A percentile compares a stretch with the other conserved stretches of the same genome.
phyloP scores from a whole-genome alignment of 2,888 invertebrate species.

The Boloria euphrosyne region DNA sequence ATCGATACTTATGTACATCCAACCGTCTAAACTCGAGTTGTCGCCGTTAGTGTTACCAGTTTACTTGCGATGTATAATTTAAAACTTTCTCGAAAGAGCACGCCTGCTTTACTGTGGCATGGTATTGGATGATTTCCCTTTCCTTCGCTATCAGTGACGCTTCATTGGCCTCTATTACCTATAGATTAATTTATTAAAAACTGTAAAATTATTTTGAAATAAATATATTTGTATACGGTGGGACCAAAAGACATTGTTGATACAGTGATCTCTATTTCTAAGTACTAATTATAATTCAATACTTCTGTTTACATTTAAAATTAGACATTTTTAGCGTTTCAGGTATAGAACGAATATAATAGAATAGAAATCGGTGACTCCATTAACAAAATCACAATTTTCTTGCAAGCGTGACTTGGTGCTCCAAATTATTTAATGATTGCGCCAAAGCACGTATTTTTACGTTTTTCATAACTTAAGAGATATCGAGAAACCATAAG shows the following conservation, averaged over 20 bases:
- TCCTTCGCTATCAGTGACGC: slow-evolving; percentile 54
- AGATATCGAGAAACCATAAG: slow-evolving; percentile 7
- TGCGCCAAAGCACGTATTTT: slow-evolving; percentile 21
- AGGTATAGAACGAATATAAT: background rate
- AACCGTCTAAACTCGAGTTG: slow-evolving; percentile 49
- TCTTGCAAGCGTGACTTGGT: slow-evolving; percentile 26
- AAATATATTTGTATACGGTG: too few relatives aligned
- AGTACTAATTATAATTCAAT: background rate
- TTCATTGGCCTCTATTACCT: slow-evolving; percentile 51
- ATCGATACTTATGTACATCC: slow-evolving; percentile 43
- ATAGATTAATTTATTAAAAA: background rate
- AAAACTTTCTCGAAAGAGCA: slow-evolving; percentile 73
- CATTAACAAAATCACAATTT: slow-evolving; percentile 20
- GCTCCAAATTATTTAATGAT: slow-evolving; percentile 23
- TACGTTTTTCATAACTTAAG: slow-evolving; percentile 13
- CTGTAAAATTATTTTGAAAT: too few relatives aligned
- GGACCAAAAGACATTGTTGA: too few relatives aligned
- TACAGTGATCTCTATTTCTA: too few relatives aligned
- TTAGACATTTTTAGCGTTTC: background rate
- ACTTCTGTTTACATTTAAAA: background rate
- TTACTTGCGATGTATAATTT: slow-evolving; percentile 75
- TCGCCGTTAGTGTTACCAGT: slow-evolving; percentile 66
- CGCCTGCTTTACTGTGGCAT: slow-evolving; percentile 45
- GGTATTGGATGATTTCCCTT: slow-evolving; percentile 68
- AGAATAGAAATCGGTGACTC: slow-evolving; percentile 3